These are phyloP conservation scores for Gadopsis marmoratus DNA, from an alignment of 2,797 vertebrate species.

Conservation along the genomic window DNA sequence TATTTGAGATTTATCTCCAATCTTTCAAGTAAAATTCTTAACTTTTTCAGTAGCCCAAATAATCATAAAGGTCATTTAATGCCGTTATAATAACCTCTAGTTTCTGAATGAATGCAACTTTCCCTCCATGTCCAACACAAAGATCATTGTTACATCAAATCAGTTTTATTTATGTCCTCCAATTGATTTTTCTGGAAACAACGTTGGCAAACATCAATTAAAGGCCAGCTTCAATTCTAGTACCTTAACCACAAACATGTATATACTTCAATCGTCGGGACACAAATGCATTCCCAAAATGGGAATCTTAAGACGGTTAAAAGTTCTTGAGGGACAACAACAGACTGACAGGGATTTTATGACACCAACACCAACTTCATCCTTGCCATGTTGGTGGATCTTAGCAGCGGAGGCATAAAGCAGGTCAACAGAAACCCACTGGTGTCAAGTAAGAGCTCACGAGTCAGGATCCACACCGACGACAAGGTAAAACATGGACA, in stretches of 20 bases:
- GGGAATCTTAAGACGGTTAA: background rate
- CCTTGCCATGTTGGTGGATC: background rate
- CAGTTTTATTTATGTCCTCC: background rate
- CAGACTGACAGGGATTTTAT: background rate
- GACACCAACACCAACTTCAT: background rate
- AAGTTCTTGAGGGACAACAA: background rate
- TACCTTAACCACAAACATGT: conserved; percentile 19
- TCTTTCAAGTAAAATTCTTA: background rate
- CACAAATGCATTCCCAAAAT: conserved; percentile 17
- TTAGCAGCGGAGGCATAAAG: background rate
- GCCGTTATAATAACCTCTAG: background rate
- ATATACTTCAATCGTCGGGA: conserved; percentile 15
- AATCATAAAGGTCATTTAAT: background rate
- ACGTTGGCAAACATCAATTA: conserved; percentile 23
- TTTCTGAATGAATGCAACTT: background rate
- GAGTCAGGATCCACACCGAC: background rate
- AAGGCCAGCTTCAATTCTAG: conserved; percentile 57
- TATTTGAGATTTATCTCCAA: background rate
- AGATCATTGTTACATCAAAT: background rate
- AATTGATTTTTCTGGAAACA: background rate
- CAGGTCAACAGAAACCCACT: background rate
- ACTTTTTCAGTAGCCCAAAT: background rate
- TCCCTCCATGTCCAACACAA: conserved; percentile 9
- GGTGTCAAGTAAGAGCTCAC: background rate
- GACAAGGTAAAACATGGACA: background rate